Evolutionary conservation across 2,888 invertebrate genomes (phyloP).

Genomic region (Actias luna): DNA sequence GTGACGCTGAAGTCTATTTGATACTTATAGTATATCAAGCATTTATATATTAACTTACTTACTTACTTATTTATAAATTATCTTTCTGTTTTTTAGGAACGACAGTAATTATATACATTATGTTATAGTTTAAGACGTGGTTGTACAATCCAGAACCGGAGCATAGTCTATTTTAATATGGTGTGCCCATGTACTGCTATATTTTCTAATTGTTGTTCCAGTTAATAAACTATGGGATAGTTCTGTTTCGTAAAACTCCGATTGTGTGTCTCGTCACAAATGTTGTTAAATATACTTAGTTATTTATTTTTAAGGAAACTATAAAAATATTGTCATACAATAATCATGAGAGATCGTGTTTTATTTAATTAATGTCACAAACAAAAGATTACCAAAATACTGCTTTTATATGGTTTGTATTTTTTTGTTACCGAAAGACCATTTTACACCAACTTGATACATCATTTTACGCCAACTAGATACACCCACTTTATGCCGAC

Average conservation of each 20-base stretch:
- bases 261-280: conserved; percentile 19
- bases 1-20: neutral
- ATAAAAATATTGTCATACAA: neutral
- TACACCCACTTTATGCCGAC: no score
- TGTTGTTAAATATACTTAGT: neutral
- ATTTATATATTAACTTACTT: conserved; percentile 1
- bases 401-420: neutral
- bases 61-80: conserved; percentile 7
- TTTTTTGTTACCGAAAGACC: neutral
- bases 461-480: neutral
- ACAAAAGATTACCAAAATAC: neutral
- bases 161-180: neutral
- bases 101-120: conserved; percentile 35
- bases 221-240: neutral
- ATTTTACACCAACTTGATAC: neutral
- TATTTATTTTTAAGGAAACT: neutral
- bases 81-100: conserved; percentile 8
- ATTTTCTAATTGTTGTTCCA: neutral
- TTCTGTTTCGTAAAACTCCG: conserved; percentile 19
- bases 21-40: neutral
- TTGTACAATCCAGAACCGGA: neutral
- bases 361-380: conserved; percentile 34
- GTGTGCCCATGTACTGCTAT: neutral
- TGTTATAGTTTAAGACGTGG: conserved; percentile 10
- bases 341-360: conserved; percentile 17